phyloP scores from a whole-genome alignment of 1,140 invertebrate genomes.

The Cecropterus lyciades region DNA sequence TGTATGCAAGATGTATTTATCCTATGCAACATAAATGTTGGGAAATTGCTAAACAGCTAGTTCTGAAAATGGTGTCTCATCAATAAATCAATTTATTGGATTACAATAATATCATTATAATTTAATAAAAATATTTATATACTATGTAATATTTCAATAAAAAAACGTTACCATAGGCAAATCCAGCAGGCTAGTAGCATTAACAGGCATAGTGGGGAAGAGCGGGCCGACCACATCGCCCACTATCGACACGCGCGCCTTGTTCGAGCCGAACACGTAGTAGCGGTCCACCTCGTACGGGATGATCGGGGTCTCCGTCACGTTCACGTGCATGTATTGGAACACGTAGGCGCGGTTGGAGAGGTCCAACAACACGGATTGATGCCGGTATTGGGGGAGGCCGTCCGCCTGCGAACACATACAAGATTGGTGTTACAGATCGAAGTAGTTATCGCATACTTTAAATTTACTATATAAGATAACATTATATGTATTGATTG shows the following conservation, averaged over 20 bases:
- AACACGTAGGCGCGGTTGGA: slow-evolving; percentile 96
- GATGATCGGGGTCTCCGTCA: slow-evolving; percentile 95
- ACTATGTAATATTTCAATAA: no score
- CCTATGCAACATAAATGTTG: no score
- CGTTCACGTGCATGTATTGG: slow-evolving; percentile 97
- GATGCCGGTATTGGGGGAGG: slow-evolving; percentile 95
- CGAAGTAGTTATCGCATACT: no score
- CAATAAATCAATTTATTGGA: no score
- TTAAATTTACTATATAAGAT: no score
- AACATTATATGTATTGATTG: no score
- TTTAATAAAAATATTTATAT: no score
- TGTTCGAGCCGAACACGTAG: slow-evolving; percentile 97
- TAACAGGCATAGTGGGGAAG: slow-evolving; percentile 96
- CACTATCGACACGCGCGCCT: slow-evolving; percentile 93
- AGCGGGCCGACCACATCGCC: slow-evolving; percentile 98
- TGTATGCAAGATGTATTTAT: no score
- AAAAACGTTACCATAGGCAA: slow-evolving; percentile 89
- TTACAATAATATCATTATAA: no score
- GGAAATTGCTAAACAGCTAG: no score
- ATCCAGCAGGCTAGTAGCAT: slow-evolving; percentile 91
- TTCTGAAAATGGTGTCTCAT: no score
- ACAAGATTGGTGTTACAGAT: no score
- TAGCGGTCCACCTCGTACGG: slow-evolving; percentile 93
- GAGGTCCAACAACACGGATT: slow-evolving; percentile 95
- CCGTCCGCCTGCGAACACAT: slow-evolving; percentile 89